Evolutionary conservation across 2,888 invertebrate genomes (phyloP).

Genomic region (Tetramorium bicarinatum): DNA sequence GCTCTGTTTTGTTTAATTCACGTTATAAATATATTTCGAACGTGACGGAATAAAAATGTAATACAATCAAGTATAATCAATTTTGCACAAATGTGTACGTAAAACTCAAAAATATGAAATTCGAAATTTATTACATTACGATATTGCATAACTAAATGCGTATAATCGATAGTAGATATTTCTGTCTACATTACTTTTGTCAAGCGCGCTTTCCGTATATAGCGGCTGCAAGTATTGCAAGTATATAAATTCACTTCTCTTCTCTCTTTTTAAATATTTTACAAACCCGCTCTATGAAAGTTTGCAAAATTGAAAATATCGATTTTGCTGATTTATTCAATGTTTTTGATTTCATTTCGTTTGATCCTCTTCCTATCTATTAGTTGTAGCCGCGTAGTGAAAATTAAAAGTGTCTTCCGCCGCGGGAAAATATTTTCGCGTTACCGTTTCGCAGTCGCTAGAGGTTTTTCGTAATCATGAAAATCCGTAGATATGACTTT

Average conservation of each 20-base stretch:
- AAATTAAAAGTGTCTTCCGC: conserved; percentile 25
- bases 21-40: neutral
- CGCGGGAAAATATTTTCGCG: neutral
- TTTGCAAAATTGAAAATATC: neutral
- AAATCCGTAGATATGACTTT: conserved; percentile 18
- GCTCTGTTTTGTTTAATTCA: neutral
- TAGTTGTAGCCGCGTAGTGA: neutral
- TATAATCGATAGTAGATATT: neutral
- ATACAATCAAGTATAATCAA: neutral
- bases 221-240: neutral
- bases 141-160: neutral
- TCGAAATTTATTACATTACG: neutral
- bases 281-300: neutral
- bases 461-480: conserved; percentile 20
- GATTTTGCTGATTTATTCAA: neutral
- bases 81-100: neutral
- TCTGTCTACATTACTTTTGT: neutral
- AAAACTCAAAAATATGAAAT: neutral
- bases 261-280: neutral
- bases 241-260: neutral
- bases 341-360: neutral
- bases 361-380: neutral
- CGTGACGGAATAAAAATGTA: neutral
- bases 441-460: neutral
- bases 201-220: neutral